A percentile compares a stretch with the other conserved stretches of the same genome.
Conservation (phyloP, 2,113 vertebrate genomes). For the Antechinus flavipes region DNA sequence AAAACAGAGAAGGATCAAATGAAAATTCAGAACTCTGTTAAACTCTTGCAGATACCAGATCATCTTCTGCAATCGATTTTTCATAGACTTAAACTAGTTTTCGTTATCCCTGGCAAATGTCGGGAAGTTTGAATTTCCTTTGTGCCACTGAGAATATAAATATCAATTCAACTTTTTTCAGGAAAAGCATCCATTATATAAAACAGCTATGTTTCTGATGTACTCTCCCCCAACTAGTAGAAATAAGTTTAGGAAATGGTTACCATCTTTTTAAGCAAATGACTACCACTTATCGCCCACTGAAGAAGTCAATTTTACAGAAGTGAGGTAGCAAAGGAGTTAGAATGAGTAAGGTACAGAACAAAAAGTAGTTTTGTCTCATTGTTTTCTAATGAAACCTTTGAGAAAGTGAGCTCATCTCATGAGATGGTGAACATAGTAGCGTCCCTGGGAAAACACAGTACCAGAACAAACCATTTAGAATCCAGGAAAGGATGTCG, state of each 20-base stretch:
- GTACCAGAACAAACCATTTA: neutral
- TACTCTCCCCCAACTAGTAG: conserved; percentile 40
- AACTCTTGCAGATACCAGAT: conserved; percentile 44
- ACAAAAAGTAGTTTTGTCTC: neutral
- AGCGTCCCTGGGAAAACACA: neutral
- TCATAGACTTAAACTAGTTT: conserved; percentile 13
- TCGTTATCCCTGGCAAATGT: neutral
- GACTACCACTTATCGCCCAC: neutral
- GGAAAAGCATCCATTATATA: conserved; percentile 47
- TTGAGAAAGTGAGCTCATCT: neutral
- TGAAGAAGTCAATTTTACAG: conserved; percentile 38
- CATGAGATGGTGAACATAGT: neutral
- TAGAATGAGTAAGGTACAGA: neutral
- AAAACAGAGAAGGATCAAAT: conserved; percentile 40
- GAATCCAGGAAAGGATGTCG: neutral
- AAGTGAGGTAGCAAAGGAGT: conserved; percentile 27
- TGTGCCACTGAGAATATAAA: neutral
- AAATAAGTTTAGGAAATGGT: conserved; percentile 59
- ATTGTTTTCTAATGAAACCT: neutral
- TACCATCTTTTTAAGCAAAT: neutral
- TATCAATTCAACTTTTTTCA: conserved; percentile 11
- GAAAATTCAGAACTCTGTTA: conserved; percentile 42
- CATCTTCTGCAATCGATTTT: conserved; percentile 29
- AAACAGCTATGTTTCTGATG: neutral
- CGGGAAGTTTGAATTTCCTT: conserved; percentile 39